Evolutionary conservation across 2,797 vertebrate genomes (phyloP), one percentile per base, ranked within the genome.

Genomic region (Gadopsis bispinosus): DNA sequence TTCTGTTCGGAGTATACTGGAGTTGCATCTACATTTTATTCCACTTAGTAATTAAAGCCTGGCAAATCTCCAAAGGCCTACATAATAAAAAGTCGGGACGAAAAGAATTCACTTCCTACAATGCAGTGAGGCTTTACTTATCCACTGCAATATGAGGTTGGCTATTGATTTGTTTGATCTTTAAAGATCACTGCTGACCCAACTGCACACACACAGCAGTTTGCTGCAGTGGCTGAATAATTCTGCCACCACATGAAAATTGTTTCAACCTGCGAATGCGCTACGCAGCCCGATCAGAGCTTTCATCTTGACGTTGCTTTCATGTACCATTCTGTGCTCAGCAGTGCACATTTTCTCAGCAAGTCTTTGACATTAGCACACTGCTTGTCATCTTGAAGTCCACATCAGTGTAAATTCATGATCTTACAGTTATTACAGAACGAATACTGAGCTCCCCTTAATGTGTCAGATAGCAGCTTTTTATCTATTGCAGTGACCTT

Each of bases 241-340:
- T 91, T 89, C 87, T 75, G 75, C 81, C 85, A 31, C 81, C 75
- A 63, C 80, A 73, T 75, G 68, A 81, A 83, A 86, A 79, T 69
- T 0, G 63, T 72, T 85, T 76, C 63, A 74, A 60, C 47, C 70
- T 17, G 2, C 3, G 39, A 64, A 73, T 64, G 80, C 75, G 70
- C 22, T 7, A 22, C 22, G 39, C 67, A 60, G 80, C 83, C 75
- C 54, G 39, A 26, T 81, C 80, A 31, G 62, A 16, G 81, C 88
- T 92, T 92, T 92, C 85, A 90, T 92, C 89, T 88, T 7, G 26
- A 79, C 17, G 75, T 68, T 20, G 74, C 87, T 88, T 91, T 93
- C 75, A 88, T 91, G 88, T 86, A 77, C 86, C 39, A 31, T 67
- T 85, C 90, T 73, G 80, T 51, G 67, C 79, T 82, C 79, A 13